A percentile compares a stretch with the other conserved stretches of the same genome.
These are phyloP conservation scores for Proctacanthus coquilletti DNA, from an alignment of 1,140 invertebrate species.

Conservation along the genomic window DNA sequence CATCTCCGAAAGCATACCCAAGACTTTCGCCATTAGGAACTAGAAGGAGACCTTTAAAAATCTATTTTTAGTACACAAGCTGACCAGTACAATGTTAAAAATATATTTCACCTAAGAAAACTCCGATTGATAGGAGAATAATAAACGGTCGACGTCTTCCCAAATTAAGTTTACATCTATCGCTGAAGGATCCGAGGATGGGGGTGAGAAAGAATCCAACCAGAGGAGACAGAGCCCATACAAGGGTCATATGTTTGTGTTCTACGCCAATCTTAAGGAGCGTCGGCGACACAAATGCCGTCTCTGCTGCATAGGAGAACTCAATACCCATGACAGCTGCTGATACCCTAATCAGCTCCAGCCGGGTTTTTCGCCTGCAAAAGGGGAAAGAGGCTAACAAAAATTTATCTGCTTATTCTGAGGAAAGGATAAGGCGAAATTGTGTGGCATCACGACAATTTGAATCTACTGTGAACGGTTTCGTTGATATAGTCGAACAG, in stretches of 20 bases:
- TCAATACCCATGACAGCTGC: conserved; percentile 95
- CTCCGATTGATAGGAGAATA: conserved; percentile 71
- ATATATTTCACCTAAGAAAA: conserved; percentile 53
- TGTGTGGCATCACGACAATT: too few species aligned
- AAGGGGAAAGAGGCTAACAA: conserved; percentile 1
- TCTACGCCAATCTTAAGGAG: conserved; percentile 83
- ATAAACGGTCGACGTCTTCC: conserved; percentile 87
- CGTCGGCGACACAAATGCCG: conserved; percentile 91
- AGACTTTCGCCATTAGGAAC: conserved; percentile 82
- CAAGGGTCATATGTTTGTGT: conserved; percentile 81
- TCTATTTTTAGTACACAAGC: neutral
- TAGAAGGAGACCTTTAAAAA: conserved; percentile 52
- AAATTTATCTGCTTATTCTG: too few species aligned
- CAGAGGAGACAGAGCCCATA: conserved; percentile 85
- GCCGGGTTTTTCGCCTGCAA: conserved; percentile 56
- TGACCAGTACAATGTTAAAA: neutral
- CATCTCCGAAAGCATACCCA: conserved; percentile 66
- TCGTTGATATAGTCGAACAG: too few species aligned
- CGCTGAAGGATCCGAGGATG: conserved; percentile 79
- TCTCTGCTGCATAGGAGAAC: conserved; percentile 90
- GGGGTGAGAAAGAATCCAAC: conserved; percentile 90
- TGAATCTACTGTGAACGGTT: too few species aligned
- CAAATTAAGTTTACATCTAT: conserved; percentile 62
- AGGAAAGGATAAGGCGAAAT: too few species aligned
- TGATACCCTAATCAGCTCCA: conserved; percentile 73